phyloP scores from a whole-genome alignment of 2,113 vertebrate genomes.

The Vanacampus margaritifer region DNA sequence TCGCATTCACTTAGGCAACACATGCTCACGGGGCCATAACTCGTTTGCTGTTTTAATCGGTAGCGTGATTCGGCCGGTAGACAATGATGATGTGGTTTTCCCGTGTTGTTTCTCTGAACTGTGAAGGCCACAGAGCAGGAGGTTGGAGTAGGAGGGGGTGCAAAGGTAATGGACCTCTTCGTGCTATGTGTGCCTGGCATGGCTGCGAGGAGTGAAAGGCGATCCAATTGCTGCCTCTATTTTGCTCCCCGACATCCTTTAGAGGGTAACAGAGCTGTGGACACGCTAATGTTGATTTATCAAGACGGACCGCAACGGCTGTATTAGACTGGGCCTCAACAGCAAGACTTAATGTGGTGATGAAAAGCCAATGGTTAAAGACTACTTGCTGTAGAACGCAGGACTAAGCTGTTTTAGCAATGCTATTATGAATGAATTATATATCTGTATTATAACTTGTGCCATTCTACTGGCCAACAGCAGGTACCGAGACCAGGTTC shows the following conservation, averaged over 20 bases:
- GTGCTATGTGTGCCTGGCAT: slow-evolving; percentile 62
- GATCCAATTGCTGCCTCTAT: slow-evolving; percentile 61
- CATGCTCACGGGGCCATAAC: slow-evolving; percentile 13
- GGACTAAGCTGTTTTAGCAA: too few species aligned
- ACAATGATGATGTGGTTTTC: slow-evolving; percentile 20
- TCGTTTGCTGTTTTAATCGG: slow-evolving; percentile 33
- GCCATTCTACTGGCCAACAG: too few species aligned
- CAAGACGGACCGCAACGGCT: slow-evolving; percentile 33
- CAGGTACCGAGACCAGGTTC: too few species aligned
- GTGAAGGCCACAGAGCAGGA: slow-evolving; percentile 22
- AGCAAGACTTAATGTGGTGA: background rate
- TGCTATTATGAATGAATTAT: too few species aligned
- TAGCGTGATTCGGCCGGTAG: slow-evolving; percentile 25
- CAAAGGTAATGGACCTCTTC: slow-evolving; percentile 66
- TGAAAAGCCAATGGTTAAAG: background rate
- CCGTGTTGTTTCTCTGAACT: slow-evolving; percentile 23
- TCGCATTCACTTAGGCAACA: slow-evolving; percentile 26
- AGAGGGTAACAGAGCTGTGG: slow-evolving; percentile 49
- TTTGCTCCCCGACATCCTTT: slow-evolving; percentile 55
- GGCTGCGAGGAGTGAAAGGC: slow-evolving; percentile 69
- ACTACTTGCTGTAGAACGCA: background rate
- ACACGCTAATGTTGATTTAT: slow-evolving; percentile 58
- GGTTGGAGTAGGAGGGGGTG: slow-evolving; percentile 30
- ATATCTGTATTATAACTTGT: too few species aligned
- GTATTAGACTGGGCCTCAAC: slow-evolving; percentile 13